phyloP scores from a whole-genome alignment of 1,140 invertebrate genomes.

The Anastrepha ludens region DNA sequence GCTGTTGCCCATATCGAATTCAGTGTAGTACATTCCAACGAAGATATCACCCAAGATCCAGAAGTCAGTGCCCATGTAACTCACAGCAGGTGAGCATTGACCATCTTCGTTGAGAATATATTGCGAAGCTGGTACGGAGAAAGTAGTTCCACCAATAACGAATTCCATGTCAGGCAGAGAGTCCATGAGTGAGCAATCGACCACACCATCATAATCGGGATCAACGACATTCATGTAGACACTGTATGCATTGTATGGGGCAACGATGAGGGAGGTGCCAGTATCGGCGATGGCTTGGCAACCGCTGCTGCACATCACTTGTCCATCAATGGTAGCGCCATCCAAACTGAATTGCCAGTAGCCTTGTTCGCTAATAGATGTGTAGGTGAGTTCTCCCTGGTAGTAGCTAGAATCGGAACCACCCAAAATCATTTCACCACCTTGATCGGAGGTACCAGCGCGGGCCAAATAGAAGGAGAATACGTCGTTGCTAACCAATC shows the following conservation, averaged over 20 bases:
- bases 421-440: constrained; percentile 69
- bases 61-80: constrained; percentile 61
- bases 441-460: constrained; percentile 78
- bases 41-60: constrained; percentile 78
- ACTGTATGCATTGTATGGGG: constrained; percentile 74
- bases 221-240: constrained; percentile 31
- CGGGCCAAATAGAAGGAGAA: constrained; percentile 94
- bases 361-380: constrained; percentile 68
- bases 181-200: constrained; percentile 52
- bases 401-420: constrained; percentile 66
- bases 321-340: constrained; percentile 60
- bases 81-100: constrained; percentile 61
- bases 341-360: constrained; percentile 73
- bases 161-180: constrained; percentile 60
- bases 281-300: constrained; percentile 85
- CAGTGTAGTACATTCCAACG: constrained; percentile 81
- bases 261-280: constrained; percentile 84
- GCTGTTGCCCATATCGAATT: constrained; percentile 82
- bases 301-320: constrained; percentile 78
- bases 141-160: constrained; percentile 63
- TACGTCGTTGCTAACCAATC: constrained; percentile 83
- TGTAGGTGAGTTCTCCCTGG: constrained; percentile 65
- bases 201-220: not conserved
- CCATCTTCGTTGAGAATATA: constrained; percentile 61
- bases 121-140: constrained; percentile 56